Conservation (phyloP, 1,140 invertebrate species). For the Aradophagus sp. region DNA sequence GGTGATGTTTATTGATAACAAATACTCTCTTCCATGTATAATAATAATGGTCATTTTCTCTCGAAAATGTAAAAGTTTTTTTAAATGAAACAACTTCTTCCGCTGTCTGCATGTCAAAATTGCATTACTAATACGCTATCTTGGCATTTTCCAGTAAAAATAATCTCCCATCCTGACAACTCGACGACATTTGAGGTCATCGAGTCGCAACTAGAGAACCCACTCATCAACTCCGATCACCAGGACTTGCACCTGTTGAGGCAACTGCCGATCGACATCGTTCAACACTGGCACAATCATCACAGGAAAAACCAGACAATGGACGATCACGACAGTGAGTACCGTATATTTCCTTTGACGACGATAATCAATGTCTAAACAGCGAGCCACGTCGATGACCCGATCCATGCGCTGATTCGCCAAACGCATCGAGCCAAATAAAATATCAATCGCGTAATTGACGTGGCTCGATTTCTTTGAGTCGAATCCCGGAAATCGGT, state of each 20-base stretch:
- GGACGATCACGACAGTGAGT: slow-evolving; percentile 69
- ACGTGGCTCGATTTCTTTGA: not conserved
- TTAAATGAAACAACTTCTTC: slow-evolving; percentile 1
- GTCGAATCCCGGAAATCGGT: not conserved
- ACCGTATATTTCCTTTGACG: not conserved
- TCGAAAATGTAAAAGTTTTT: no score
- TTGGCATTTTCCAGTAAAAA: slow-evolving; percentile 74
- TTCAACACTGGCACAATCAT: slow-evolving; percentile 65
- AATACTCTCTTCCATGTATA: no score
- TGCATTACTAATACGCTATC: slow-evolving; percentile 18
- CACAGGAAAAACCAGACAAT: slow-evolving; percentile 67
- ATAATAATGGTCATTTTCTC: no score
- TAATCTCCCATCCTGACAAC: slow-evolving; percentile 73
- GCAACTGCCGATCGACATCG: slow-evolving; percentile 65
- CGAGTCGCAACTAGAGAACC: slow-evolving; percentile 76
- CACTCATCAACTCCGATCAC: slow-evolving; percentile 72
- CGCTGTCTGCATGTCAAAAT: slow-evolving; percentile 1
- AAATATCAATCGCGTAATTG: not conserved
- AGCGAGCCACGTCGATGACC: no score
- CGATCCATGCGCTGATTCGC: no score
- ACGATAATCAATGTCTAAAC: no score
- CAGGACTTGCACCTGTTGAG: slow-evolving; percentile 67
- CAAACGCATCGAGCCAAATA: not conserved
- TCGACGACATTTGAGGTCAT: slow-evolving; percentile 73
- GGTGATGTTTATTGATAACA: no score